phyloP scores from a whole-genome alignment of 2,888 invertebrate genomes.

The Drosophila niveifrons region DNA sequence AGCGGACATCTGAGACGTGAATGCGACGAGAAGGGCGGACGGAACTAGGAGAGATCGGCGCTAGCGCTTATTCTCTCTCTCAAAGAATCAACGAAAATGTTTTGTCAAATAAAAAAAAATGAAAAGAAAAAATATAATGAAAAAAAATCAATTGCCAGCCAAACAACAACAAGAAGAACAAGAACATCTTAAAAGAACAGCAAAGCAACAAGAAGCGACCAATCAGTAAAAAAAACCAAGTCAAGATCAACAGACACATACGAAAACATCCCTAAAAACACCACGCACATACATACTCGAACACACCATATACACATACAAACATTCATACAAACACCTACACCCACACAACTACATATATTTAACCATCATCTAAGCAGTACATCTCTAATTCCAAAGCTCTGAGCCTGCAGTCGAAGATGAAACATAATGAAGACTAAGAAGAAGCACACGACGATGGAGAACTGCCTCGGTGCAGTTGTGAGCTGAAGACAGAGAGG shows the following conservation, averaged over 20 bases:
- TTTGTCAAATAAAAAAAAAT: conserved; percentile 68
- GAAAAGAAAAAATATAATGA: conserved; percentile 70
- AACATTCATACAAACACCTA: conserved; percentile 44
- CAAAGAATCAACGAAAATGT: conserved; percentile 67
- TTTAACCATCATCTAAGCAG: conserved; percentile 66
- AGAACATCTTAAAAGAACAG: conserved; percentile 25
- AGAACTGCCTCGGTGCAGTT: conserved; percentile 53
- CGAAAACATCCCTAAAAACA: conserved; percentile 36
- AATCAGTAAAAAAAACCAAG: conserved; percentile 65
- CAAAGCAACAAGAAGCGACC: conserved; percentile 61
- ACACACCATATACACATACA: conserved; percentile 28
- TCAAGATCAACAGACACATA: conserved; percentile 69
- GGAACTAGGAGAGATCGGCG: conserved; percentile 80
- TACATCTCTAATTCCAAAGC: conserved; percentile 81
- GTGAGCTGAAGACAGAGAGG: conserved; percentile 27
- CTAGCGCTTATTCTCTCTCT: conserved; percentile 39
- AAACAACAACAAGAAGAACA: conserved; percentile 55
- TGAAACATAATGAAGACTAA: conserved; percentile 26
- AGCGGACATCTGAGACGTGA: conserved; percentile 96
- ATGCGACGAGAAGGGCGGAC: conserved; percentile 91
- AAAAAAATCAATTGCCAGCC: conserved; percentile 77
- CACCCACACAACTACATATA: conserved; percentile 51
- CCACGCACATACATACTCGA: conserved; percentile 22
- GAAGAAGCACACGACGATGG: conserved; percentile 45
- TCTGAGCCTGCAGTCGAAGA: conserved; percentile 69